A percentile compares a stretch with the other conserved stretches of the same genome.
These are phyloP conservation scores for Onychomys arenicola DNA, from an alignment of 2,797 vertebrate genomes.

Conservation along the genomic window DNA sequence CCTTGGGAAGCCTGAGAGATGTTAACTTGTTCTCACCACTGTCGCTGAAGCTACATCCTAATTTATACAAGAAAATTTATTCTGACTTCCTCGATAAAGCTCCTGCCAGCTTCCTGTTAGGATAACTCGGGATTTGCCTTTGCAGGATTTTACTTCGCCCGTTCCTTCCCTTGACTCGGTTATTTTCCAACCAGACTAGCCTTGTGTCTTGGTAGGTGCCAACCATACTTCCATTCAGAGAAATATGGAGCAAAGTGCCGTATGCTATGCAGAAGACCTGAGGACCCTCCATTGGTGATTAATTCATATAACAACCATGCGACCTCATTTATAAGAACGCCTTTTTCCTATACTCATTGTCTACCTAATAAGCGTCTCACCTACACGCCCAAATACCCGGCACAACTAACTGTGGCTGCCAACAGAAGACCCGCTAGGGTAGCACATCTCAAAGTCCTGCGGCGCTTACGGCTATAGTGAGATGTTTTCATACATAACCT, in stretches of 20 bases:
- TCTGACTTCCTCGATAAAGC: neutral
- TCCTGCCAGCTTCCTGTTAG: neutral
- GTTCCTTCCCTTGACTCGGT: neutral
- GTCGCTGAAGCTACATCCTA: neutral
- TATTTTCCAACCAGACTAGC: neutral
- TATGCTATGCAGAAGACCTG: neutral
- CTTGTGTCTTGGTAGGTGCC: neutral
- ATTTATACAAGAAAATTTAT: neutral
- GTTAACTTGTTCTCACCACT: neutral
- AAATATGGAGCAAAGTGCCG: neutral
- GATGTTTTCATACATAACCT: neutral
- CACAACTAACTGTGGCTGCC: neutral
- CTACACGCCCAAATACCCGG: neutral
- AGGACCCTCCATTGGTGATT: neutral
- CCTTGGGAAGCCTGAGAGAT: neutral
- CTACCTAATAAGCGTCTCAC: neutral
- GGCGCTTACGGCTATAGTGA: neutral
- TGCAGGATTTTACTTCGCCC: neutral
- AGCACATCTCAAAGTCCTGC: neutral
- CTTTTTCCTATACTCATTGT: neutral
- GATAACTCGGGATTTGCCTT: neutral
- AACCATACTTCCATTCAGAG: neutral
- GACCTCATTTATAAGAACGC: neutral
- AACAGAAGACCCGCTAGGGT: neutral
- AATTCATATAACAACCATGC: neutral